Conservation (phyloP, 2,797 vertebrate species). For the Microchirus variegatus region DNA sequence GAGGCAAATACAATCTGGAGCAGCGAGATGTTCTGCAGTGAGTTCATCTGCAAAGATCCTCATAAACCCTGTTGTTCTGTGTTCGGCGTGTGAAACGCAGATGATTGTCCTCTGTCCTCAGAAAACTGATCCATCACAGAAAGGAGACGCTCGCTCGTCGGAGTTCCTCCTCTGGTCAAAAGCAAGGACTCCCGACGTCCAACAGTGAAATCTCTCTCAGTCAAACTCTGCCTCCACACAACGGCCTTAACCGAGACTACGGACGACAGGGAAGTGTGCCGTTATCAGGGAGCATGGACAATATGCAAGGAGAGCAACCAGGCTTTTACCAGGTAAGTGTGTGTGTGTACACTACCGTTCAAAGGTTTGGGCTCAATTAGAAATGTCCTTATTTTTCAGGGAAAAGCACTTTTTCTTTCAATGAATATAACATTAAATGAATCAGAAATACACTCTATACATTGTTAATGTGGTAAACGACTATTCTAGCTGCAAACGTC, state of each 20-base stretch:
- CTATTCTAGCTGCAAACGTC: too few relatives aligned
- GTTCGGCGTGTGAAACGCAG: not conserved
- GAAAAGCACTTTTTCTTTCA: too few relatives aligned
- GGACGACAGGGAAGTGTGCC: constrained; percentile 88
- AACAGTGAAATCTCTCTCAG: constrained; percentile 91
- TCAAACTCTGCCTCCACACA: constrained; percentile 83
- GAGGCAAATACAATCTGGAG: constrained; percentile 97
- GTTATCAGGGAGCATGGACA: constrained; percentile 83
- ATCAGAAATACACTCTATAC: too few relatives aligned
- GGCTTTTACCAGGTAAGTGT: constrained; percentile 87
- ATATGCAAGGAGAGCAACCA: constrained; percentile 78
- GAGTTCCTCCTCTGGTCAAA: constrained; percentile 80
- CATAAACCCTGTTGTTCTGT: too few relatives aligned
- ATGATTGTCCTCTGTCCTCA: constrained; percentile 51
- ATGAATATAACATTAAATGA: too few relatives aligned
- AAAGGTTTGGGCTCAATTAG: too few relatives aligned
- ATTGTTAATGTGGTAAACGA: too few relatives aligned
- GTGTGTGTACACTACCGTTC: too few relatives aligned
- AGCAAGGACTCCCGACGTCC: constrained; percentile 84
- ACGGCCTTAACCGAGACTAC: constrained; percentile 86
- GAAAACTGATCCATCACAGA: constrained; percentile 97
- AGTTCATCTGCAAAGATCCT: too few relatives aligned
- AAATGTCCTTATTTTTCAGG: too few relatives aligned
- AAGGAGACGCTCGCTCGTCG: constrained; percentile 93
- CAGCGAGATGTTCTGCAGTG: constrained; percentile 97